phyloP scores from a whole-genome alignment of 2,888 invertebrate species.

The Doris montereyensis region DNA sequence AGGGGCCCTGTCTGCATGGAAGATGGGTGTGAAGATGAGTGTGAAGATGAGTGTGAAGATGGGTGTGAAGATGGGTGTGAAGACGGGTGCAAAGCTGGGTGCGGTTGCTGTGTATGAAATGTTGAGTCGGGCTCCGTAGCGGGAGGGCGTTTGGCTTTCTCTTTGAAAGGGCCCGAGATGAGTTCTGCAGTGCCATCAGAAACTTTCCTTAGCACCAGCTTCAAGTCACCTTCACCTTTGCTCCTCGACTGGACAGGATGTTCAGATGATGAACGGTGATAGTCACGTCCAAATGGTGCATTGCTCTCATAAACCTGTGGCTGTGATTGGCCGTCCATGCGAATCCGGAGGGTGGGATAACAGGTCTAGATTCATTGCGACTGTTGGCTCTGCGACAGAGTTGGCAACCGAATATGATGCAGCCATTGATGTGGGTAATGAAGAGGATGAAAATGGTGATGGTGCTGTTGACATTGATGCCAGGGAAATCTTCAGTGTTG shows the following conservation, averaged over 20 bases:
- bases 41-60: neutral
- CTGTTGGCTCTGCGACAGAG: too few relatives aligned
- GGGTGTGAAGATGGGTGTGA: too few relatives aligned
- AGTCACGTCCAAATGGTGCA: neutral
- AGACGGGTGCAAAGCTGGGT: neutral
- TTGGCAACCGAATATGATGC: neutral
- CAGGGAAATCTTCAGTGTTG: too few relatives aligned
- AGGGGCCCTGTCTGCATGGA: neutral
- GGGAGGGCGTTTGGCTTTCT: slow-evolving; percentile 13
- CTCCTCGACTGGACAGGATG: neutral
- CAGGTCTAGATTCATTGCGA: slow-evolving; percentile 20
- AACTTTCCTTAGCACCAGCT: slow-evolving; percentile 33
- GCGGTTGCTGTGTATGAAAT: neutral
- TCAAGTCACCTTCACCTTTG: slow-evolving; percentile 37
- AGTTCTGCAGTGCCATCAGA: slow-evolving; percentile 41
- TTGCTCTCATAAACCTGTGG: slow-evolving; percentile 37
- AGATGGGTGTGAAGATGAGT: neutral
- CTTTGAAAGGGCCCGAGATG: slow-evolving; percentile 36
- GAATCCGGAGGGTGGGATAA: slow-evolving; percentile 39
- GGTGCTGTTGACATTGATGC: too few relatives aligned
- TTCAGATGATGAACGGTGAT: slow-evolving; percentile 25
- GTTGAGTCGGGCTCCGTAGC: neutral
- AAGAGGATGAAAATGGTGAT: too few relatives aligned
- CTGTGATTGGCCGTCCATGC: slow-evolving; percentile 37
- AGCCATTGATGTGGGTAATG: too few relatives aligned